phyloP scores from a whole-genome alignment of 1,140 invertebrate genomes.

The Heliothis subflexa region DNA sequence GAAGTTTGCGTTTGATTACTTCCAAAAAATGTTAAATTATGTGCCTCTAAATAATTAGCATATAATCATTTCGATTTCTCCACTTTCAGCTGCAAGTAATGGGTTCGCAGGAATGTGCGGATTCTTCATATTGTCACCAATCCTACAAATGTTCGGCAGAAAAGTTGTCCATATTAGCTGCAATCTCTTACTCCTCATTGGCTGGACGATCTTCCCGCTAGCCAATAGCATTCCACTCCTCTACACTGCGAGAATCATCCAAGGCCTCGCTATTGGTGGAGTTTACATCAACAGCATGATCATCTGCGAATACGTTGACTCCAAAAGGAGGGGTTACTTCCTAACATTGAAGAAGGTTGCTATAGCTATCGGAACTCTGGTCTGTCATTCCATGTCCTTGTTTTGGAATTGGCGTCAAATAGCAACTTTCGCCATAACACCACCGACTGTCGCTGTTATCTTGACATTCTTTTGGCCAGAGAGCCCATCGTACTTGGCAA shows the following conservation, averaged over 20 bases:
- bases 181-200: constrained; percentile 41
- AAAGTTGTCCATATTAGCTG: constrained; percentile 50
- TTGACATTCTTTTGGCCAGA: constrained; percentile 60
- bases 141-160: constrained; percentile 60
- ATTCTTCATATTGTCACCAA: constrained; percentile 55
- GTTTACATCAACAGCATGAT: constrained; percentile 47
- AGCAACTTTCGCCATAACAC: constrained; percentile 47
- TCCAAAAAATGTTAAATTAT: neutral
- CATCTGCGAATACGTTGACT: constrained; percentile 49
- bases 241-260: constrained; percentile 40
- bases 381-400: constrained; percentile 56
- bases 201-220: constrained; percentile 47
- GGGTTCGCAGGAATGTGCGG: constrained; percentile 59
- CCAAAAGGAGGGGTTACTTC: constrained; percentile 62
- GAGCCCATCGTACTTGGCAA: constrained; percentile 62
- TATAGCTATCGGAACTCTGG: constrained; percentile 54
- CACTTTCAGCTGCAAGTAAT: constrained; percentile 59
- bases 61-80: neutral
- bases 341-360: constrained; percentile 57
- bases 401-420: constrained; percentile 62
- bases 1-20: neutral
- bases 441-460: constrained; percentile 51
- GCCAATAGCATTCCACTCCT: constrained; percentile 22
- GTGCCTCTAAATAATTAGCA: neutral
- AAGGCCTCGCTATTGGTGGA: constrained; percentile 44